These are phyloP conservation scores for Trisateles emortualis DNA, from an alignment of 2,888 invertebrate species.

Conservation along the genomic window DNA sequence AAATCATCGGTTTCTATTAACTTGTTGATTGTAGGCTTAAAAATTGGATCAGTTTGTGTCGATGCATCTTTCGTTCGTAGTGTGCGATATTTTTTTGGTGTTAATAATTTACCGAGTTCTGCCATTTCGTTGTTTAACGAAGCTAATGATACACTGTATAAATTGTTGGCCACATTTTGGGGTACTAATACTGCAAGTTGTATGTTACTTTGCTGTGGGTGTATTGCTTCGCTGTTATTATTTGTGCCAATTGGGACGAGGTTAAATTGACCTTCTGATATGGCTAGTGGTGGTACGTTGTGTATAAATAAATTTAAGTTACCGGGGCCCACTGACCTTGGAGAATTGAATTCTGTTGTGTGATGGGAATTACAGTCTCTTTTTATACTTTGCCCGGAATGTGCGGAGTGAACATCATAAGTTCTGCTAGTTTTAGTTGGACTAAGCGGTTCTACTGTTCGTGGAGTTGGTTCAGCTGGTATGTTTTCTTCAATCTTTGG, in stretches of 20 bases:
- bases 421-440: conserved; percentile 78
- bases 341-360: conserved; percentile 78
- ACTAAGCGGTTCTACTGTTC: conserved; percentile 58
- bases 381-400: conserved; percentile 75
- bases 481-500: conserved; percentile 54
- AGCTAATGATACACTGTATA: conserved; percentile 79
- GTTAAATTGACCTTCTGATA: conserved; percentile 78
- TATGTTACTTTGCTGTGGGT: conserved; percentile 79
- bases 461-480: conserved; percentile 48
- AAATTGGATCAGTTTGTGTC: conserved; percentile 89
- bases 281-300: conserved; percentile 74
- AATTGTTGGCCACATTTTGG: conserved; percentile 74
- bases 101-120: conserved; percentile 72
- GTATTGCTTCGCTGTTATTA: conserved; percentile 71
- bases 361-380: conserved; percentile 74
- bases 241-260: conserved; percentile 79
- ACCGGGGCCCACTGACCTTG: conserved; percentile 74
- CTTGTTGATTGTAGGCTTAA: conserved; percentile 64
- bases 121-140: conserved; percentile 70
- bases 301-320: conserved; percentile 80
- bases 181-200: conserved; percentile 88
- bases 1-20: conserved; percentile 70
- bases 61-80: conserved; percentile 87
- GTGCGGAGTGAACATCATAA: conserved; percentile 76
- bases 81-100: conserved; percentile 82